These are phyloP conservation scores for Luperina testacea DNA, from an alignment of 2,888 invertebrate genomes.

Conservation along the genomic window DNA sequence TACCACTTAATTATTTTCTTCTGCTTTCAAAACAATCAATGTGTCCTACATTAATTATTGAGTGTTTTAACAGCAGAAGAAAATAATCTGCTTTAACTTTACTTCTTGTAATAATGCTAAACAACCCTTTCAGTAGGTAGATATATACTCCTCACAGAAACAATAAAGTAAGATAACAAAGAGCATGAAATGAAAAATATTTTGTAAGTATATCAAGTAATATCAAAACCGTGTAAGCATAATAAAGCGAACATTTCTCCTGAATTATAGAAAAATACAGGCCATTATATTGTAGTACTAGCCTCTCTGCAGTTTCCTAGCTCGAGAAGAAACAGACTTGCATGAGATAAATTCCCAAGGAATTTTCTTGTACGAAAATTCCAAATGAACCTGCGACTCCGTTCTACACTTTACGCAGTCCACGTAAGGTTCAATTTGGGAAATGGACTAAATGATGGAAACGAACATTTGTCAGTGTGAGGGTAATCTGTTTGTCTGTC, in stretches of 20 bases:
- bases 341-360: conserved; percentile 55
- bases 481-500: conserved; percentile 85
- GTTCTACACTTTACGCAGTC: conserved; percentile 63
- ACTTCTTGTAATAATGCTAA: background rate
- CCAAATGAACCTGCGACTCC: conserved; percentile 19
- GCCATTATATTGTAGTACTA: conserved; percentile 47
- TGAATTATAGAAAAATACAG: conserved; percentile 55
- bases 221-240: conserved; percentile 21
- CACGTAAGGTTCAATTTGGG: conserved; percentile 67
- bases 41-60: too few species aligned
- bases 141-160: background rate
- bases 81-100: too few species aligned
- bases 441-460: conserved; percentile 62
- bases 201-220: background rate
- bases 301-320: conserved; percentile 50
- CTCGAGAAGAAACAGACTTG: conserved; percentile 57
- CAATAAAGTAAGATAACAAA: conserved; percentile 5
- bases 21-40: too few species aligned
- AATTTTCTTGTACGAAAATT: conserved; percentile 48
- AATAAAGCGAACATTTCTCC: conserved; percentile 49
- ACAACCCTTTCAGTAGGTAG: background rate
- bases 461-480: conserved; percentile 81
- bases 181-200: conserved; percentile 21
- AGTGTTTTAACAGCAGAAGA: background rate
- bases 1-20: too few species aligned